A percentile compares a stretch with the other conserved stretches of the same genome.
These are phyloP conservation scores for Micromussa lordhowensis DNA, from an alignment of 92 coral and sea anemone genomes.

Conservation along the genomic window DNA sequence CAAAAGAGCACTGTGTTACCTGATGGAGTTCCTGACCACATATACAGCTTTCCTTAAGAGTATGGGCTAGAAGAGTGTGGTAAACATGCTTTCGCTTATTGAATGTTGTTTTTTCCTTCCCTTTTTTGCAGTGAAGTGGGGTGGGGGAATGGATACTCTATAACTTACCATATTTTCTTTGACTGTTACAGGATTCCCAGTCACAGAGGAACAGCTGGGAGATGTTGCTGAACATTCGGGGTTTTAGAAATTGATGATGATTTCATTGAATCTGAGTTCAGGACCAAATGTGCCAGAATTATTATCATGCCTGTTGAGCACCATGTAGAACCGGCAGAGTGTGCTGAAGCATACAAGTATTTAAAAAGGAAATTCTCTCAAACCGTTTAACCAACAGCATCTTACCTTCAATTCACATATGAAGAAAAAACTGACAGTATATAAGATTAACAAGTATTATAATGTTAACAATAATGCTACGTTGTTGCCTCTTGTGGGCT, in stretches of 20 bases:
- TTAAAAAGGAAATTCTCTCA: constrained; percentile 26
- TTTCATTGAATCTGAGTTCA: constrained; percentile 32
- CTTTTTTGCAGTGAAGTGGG: no score
- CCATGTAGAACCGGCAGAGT: constrained; percentile 33
- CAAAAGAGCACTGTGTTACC: constrained; percentile 25
- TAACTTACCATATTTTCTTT: background rate
- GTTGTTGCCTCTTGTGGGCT: no score
- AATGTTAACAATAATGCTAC: no score
- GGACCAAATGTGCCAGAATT: constrained; percentile 39
- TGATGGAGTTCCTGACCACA: constrained; percentile 27
- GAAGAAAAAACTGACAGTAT: no score
- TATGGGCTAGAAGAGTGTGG: constrained; percentile 38
- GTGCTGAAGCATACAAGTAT: constrained; percentile 40
- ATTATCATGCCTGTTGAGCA: constrained; percentile 31
- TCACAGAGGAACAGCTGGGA: constrained; percentile 45
- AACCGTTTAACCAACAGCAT: background rate
- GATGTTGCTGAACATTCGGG: constrained; percentile 36
- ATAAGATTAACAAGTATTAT: no score
- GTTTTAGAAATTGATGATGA: constrained; percentile 39
- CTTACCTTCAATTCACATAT: background rate
- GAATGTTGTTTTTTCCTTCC: no score
- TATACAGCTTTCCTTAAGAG: constrained; percentile 22
- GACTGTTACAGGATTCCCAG: constrained; percentile 18
- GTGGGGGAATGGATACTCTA: background rate
- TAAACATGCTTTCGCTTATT: background rate